Evolutionary conservation across 1,140 invertebrate genomes (phyloP), one percentile per base, ranked within the genome.

Genomic region (Zaprionus ornatus): DNA sequence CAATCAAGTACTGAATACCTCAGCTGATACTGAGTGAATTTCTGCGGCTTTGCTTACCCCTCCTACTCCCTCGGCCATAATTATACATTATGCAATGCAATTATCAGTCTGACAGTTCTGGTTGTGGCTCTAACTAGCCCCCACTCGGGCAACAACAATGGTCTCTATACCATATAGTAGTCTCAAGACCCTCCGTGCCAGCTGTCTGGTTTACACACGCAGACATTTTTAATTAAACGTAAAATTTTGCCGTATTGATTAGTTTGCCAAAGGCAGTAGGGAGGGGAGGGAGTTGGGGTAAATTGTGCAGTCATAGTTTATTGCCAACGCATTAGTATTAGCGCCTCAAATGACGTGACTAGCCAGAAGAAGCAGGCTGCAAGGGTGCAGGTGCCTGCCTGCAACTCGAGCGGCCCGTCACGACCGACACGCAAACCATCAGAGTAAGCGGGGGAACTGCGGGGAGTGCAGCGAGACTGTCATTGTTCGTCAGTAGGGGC

Each of bases 161-260:
- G 0, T 32, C 6, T 27, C 29, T 32, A 10, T 10, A 32, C 29
- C 9, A 32, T 32, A 9, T 9, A 32, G 17, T 2, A 62, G 71
- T 66, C 60, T 74, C 57, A 45, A 69, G 60, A 54, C 25, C 13
- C 45, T 72, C 40, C 9, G 40, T 45, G 77, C 83, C 84, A 90
- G 66, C 80, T 88, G 80, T 74, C 70, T 52, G 85, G 84, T 81
- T 81, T 90, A 81, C 85, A 88, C 85, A 88, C 80, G 84, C 85
- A 84, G 85, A 90, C 85, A 88, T 88, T 88, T 88, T 88, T 88
- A 88, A 88, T 88, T 88, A 88, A 88, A 88, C 78, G 78, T 85
- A 90, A 76, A 88, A 90, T 88, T 90, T 68, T 73, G 75, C 81
- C 48, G 78, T 88, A 88, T 88, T 88, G 84, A 88, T 88, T 88